phyloP scores from a whole-genome alignment of 2,113 vertebrate species.

The Nycticryphes semicollaris region DNA sequence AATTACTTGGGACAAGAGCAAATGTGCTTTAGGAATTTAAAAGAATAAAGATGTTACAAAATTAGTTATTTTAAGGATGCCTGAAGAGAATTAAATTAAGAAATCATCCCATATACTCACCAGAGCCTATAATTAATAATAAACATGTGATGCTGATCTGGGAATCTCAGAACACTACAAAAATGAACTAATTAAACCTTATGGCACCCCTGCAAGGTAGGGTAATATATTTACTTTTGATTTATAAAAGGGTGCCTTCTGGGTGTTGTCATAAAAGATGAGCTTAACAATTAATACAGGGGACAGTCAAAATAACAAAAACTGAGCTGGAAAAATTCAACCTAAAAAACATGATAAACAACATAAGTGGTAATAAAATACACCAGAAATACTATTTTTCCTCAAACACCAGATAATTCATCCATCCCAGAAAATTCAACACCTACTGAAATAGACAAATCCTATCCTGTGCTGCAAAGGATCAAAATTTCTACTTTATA shows the following conservation, averaged over 20 bases:
- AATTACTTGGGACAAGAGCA: background rate
- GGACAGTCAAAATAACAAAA: background rate
- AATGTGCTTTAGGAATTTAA: background rate
- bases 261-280: conserved; percentile 35
- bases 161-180: conserved; percentile 38
- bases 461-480: background rate
- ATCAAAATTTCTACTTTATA: background rate
- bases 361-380: background rate
- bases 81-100: conserved; percentile 44
- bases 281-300: conserved; percentile 17
- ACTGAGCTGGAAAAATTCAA: background rate
- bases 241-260: conserved; percentile 47
- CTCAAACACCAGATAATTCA: background rate
- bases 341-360: background rate
- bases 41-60: conserved; percentile 4
- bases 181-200: conserved; percentile 62
- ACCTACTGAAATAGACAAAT: background rate
- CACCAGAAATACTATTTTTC: background rate
- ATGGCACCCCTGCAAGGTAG: conserved; percentile 41
- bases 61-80: conserved; percentile 13
- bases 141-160: conserved; percentile 52
- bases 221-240: conserved; percentile 59
- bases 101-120: conserved; percentile 11
- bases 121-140: conserved; percentile 60
- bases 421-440: background rate